A percentile compares a stretch with the other conserved stretches of the same genome.
Conservation (phyloP, 1,140 invertebrate genomes). For the Bacillus rossius region DNA sequence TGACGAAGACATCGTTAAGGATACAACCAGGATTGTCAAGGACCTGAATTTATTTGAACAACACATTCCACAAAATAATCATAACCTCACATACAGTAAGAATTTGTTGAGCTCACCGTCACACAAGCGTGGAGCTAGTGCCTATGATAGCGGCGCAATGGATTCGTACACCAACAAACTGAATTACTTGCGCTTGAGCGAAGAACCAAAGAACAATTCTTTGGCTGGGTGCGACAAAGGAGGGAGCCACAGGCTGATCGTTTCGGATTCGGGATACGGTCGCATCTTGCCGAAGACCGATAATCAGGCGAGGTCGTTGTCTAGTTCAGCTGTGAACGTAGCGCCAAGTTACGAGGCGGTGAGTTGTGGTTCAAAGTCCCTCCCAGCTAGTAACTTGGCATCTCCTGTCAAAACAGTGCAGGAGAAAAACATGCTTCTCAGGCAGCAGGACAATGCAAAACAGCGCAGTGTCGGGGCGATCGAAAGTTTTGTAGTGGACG, state of each 20-base stretch:
- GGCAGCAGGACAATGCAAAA: conserved; percentile 25
- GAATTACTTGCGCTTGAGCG: conserved; percentile 39
- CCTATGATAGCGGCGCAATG: not conserved
- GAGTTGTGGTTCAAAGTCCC: conserved; percentile 9
- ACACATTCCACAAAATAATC: not conserved
- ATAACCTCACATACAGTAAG: not conserved
- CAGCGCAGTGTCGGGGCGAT: conserved; percentile 44
- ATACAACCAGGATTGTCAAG: conserved; percentile 5
- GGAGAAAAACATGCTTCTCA: not conserved
- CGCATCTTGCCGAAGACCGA: conserved; percentile 24
- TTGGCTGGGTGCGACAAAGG: conserved; percentile 8
- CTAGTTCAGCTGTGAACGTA: conserved; percentile 1
- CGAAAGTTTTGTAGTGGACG: conserved; percentile 47
- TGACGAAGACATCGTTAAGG: conserved; percentile 5
- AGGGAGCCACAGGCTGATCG: conserved; percentile 9
- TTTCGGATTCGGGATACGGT: conserved; percentile 29
- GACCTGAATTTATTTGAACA: conserved; percentile 7
- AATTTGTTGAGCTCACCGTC: too few relatives aligned
- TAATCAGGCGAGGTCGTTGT: conserved; percentile 11
- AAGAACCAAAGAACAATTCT: conserved; percentile 32
- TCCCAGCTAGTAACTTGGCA: conserved; percentile 12
- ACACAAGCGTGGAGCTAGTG: too few relatives aligned
- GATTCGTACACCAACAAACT: conserved; percentile 41
- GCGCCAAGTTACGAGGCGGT: not conserved
- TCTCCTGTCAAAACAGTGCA: conserved; percentile 8